These are phyloP conservation scores for Drosophila prolongata DNA, from an alignment of 2,888 invertebrate genomes.

Conservation along the genomic window DNA sequence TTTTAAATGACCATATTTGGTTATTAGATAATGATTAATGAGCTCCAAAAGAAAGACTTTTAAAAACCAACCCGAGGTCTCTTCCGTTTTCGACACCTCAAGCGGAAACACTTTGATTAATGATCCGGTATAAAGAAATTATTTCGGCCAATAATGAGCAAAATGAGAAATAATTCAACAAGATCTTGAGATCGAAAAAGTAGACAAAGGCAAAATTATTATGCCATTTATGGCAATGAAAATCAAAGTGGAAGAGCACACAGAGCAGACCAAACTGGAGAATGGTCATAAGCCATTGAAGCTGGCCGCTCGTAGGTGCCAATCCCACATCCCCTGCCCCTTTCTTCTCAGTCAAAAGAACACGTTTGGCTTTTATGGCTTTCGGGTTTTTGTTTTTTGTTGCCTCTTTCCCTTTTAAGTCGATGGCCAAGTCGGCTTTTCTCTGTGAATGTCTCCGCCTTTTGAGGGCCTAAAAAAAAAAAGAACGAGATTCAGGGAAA, in stretches of 20 bases:
- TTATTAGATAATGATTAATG: conserved; percentile 34
- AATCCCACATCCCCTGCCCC: background rate
- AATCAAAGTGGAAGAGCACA: conserved; percentile 28
- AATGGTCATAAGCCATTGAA: conserved; percentile 27
- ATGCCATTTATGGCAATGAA: conserved; percentile 45
- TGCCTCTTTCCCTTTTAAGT: conserved; percentile 39
- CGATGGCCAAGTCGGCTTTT: conserved; percentile 28
- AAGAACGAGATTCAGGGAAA: conserved; percentile 23
- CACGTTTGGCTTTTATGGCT: conserved; percentile 62
- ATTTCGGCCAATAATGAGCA: conserved; percentile 37
- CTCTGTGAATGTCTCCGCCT: conserved; percentile 17
- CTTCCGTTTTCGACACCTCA: conserved; percentile 32
- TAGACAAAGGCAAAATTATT: conserved; percentile 21
- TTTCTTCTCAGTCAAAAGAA: conserved; percentile 16
- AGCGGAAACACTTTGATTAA: conserved; percentile 47
- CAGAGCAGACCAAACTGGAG: conserved; percentile 22
- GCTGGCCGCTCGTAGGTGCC: conserved; percentile 15
- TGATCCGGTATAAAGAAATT: conserved; percentile 35
- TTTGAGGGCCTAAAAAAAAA: conserved; percentile 12
- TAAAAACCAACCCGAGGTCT: conserved; percentile 12
- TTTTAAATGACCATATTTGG: background rate
- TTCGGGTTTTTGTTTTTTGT: conserved; percentile 35
- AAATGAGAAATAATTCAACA: conserved; percentile 25
- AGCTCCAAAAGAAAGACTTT: conserved; percentile 1
- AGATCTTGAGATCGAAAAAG: conserved; percentile 16